Evolutionary conservation across 53 echinoderm and acorn worm genomes (phyloP).

Genomic region (Holothuria scabra): DNA sequence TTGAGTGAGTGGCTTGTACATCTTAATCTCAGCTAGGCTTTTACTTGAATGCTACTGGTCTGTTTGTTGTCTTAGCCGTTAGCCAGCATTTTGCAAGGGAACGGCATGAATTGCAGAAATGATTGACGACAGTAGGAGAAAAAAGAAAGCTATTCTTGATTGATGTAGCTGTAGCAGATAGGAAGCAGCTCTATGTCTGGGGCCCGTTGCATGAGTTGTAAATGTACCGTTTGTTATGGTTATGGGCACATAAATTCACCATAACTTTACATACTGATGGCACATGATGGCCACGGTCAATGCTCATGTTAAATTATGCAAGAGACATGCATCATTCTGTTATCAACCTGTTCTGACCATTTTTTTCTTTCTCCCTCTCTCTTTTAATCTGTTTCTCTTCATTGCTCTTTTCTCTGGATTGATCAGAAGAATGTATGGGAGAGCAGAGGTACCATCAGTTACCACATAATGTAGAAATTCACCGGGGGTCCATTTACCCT

Average conservation of each 20-base stretch:
- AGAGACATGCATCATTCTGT: constrained; percentile 27
- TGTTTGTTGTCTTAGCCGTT: constrained; percentile 34
- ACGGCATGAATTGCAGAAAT: neutral
- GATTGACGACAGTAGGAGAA: constrained; percentile 5
- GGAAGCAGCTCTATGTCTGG: neutral
- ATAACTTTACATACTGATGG: constrained; percentile 9
- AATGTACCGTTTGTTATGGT: constrained; percentile 42
- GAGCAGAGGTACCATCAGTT: constrained; percentile 15
- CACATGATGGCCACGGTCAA: constrained; percentile 27
- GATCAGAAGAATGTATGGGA: constrained; percentile 37
- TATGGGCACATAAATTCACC: constrained; percentile 29
- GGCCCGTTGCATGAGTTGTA: constrained; percentile 12
- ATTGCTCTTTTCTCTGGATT: neutral
- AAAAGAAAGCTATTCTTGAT: too few species aligned
- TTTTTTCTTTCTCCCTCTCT: neutral
- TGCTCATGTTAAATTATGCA: constrained; percentile 28
- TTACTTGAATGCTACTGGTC: too few species aligned
- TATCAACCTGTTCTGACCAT: constrained; percentile 1
- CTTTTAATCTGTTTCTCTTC: neutral
- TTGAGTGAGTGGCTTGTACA: too few species aligned
- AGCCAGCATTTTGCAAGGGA: constrained; percentile 3
- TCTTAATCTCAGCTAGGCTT: too few species aligned
- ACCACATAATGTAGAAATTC: constrained; percentile 15
- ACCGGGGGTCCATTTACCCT: constrained; percentile 9
- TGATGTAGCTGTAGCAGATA: too few species aligned